Base-by-base conservation (phyloP, 2,888 invertebrate genomes). In the Idaea straminata region DNA sequence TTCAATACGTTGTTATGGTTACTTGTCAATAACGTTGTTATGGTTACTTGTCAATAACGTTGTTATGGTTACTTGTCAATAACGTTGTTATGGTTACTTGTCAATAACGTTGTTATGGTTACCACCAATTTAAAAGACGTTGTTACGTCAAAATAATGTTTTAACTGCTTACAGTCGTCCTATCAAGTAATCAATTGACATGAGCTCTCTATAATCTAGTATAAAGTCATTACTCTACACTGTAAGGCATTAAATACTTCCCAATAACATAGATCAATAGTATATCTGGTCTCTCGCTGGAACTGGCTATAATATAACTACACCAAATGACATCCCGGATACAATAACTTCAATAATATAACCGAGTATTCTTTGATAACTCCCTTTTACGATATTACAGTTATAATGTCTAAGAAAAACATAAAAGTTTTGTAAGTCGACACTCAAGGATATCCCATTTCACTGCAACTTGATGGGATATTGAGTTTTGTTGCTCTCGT, bases 401-500 rank as follows among this genome's bases (percentile, higher is more conserved):
- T 68, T 66, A 66, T 74, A 69, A 71, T 72, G 68, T 64, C 61
- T 65, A 71, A 72, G 66, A 73, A 70, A 66, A 69, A 69, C 72
- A 70, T 71, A 68, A 73, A 72, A 73, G 68, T 68, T 25, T 63
- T 66, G 69, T 66, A 69, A 68, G 69, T 67, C 61, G 64, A 71
- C 66, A 68, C 66, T 66, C 75, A 74, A 72, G 69, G 65, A 57
- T 74, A 75, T 75, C 73, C 15, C 61, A 64, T 75, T 73, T 66
- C 74, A 66, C 61, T 13, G 38, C 57, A 15, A 60, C 61, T 36
- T 35, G 59, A 35, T 57, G 58, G 60, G 71, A 63, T 69, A 62
- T 65, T 64, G 65, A 60, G 64, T 68, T 69, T 72, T 71, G 66
- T 69, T 57, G 13, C 16, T 34, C 10, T 13, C 36, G 47, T 61